Base-by-base conservation (phyloP, 2,113 vertebrate genomes). In the Burhinus oedicnemus region DNA sequence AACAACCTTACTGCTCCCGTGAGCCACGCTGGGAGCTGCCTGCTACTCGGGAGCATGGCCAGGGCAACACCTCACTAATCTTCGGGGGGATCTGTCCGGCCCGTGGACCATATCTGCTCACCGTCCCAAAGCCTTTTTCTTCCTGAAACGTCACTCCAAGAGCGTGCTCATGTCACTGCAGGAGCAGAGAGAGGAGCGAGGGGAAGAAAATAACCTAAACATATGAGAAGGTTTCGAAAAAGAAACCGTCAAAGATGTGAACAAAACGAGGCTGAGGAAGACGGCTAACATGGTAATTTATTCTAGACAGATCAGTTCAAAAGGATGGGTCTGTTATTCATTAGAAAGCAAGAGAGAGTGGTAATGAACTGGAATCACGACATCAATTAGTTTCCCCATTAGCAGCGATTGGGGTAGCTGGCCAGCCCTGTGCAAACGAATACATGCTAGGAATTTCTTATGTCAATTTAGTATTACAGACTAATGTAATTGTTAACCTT, bases 351-450 rank as follows among this genome's bases (percentile, higher is more conserved):
- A 86, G 93, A 84, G 78, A 95, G 86, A 91, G 68, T 74, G 64
- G 90, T 95, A 95, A 96, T 85, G 89, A 93, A 93, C 89, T 97
- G 58, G 93, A 95, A 96, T 96, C 91, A 78, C 89, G 95, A 97
- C 97, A 97, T 97, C 96, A 95, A 96, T 98, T 97, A 93, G 84
- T 91, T 92, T 96, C 69, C 79, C 91, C 94, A 94, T 97, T 97
- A 96, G 96, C 30, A 22, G 90, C 71, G 89, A 93, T 74, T 87
- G 80, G 90, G 66, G 83, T 85, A 94, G 76, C 70, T 87, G 91
- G 85, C 94, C 77, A 86, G 86, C 76, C 90, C 88, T 51, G 60
- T 77, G 58, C 89, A 78, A 80, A 87, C 9, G 68, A 93, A 95
- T 91, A 74, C 68, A 94, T 52, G 93, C 90, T 84, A 90, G 76